phyloP scores from a whole-genome alignment of 2,888 invertebrate species.

The Caradrina kadenii region DNA sequence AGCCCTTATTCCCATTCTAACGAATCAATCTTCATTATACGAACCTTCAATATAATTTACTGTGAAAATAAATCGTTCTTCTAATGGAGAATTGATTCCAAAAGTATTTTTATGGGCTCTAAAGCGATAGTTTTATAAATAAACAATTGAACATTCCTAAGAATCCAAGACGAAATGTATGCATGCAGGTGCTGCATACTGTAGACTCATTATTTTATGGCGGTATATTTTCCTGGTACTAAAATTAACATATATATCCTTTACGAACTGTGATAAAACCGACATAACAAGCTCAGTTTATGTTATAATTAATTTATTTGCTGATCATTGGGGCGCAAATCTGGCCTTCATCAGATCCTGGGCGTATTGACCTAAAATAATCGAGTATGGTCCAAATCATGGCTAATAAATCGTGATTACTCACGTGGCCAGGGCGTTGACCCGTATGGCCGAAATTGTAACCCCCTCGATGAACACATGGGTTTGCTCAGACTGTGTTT shows the following conservation, averaged over 20 bases:
- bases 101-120: conserved; percentile 67
- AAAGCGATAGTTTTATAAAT: conserved; percentile 67
- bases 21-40: conserved; percentile 52
- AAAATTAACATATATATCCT: conserved; percentile 39
- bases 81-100: conserved; percentile 60
- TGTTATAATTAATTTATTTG: conserved; percentile 26
- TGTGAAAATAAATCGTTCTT: conserved; percentile 38
- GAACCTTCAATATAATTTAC: conserved; percentile 25
- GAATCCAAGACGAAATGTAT: conserved; percentile 32
- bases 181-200: conserved; percentile 25
- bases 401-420: conserved; percentile 72
- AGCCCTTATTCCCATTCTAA: conserved; percentile 20
- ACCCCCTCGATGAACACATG: conserved; percentile 76
- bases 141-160: conserved; percentile 63
- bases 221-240: conserved; percentile 36
- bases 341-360: conserved; percentile 47
- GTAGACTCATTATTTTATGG: conserved; percentile 24
- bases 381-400: conserved; percentile 67
- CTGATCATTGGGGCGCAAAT: conserved; percentile 39
- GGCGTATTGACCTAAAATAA: conserved; percentile 59
- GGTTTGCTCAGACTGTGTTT: conserved; percentile 68
- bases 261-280: conserved; percentile 22
- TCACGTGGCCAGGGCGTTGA: conserved; percentile 81
- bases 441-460: conserved; percentile 73
- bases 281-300: conserved; percentile 27